Evolutionary conservation across 2,797 vertebrate genomes (phyloP).

Genomic region (Danio albolineatus): DNA sequence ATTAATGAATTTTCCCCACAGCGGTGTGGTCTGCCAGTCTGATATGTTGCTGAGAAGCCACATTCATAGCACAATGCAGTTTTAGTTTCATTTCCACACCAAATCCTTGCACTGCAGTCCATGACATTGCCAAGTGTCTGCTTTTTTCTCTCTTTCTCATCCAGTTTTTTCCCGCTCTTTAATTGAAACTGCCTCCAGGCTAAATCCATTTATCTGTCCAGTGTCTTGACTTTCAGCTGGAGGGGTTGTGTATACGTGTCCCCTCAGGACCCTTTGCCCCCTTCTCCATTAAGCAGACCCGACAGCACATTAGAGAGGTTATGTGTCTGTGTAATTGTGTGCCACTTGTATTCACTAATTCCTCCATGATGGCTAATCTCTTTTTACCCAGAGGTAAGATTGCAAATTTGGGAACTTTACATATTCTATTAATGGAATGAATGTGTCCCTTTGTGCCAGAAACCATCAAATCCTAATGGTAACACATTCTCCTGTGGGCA

Average conservation of each 20-base stretch:
- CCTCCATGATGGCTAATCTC: constrained; percentile 73
- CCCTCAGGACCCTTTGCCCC: constrained; percentile 64
- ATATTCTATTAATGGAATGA: constrained; percentile 77
- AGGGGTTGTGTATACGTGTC: constrained; percentile 52
- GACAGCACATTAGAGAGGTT: constrained; percentile 74
- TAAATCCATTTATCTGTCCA: constrained; percentile 76
- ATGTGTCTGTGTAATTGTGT: constrained; percentile 70
- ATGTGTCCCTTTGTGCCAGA: constrained; percentile 75
- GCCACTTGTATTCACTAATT: constrained; percentile 77
- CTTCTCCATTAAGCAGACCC: constrained; percentile 72
- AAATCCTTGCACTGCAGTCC: constrained; percentile 32
- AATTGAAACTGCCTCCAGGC: constrained; percentile 73
- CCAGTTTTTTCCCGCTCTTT: constrained; percentile 61
- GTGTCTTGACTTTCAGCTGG: constrained; percentile 60
- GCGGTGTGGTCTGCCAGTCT: no score
- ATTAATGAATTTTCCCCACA: no score
- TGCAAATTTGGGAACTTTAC: constrained; percentile 71
- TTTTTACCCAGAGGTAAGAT: constrained; percentile 72
- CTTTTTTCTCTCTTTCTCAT: constrained; percentile 59
- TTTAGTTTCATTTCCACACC: constrained; percentile 11
- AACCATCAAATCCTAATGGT: constrained; percentile 70
- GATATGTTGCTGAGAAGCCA: not conserved
- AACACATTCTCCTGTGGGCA: constrained; percentile 56
- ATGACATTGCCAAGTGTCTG: constrained; percentile 63
- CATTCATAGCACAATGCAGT: not conserved